These are phyloP conservation scores for Lasiurus cinereus DNA, from an alignment of 2,113 vertebrate genomes.

Conservation along the genomic window DNA sequence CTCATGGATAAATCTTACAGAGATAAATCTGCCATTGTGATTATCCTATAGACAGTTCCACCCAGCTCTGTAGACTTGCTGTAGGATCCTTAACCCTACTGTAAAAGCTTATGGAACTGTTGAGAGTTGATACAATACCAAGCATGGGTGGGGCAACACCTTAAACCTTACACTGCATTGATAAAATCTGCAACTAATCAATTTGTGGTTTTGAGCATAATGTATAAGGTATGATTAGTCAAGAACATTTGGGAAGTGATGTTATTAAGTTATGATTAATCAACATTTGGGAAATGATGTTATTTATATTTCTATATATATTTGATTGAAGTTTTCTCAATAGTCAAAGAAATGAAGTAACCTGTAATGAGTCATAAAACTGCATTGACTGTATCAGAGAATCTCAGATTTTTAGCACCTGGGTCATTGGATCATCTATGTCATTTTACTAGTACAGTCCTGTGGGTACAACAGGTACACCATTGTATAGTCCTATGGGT, in stretches of 20 bases:
- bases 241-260: not conserved
- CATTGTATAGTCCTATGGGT: no score
- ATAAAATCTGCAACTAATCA: not conserved
- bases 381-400: not conserved
- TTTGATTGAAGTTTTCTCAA: not conserved
- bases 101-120: not conserved
- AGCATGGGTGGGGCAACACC: not conserved
- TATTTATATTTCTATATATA: not conserved
- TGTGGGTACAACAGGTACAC: no score
- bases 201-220: not conserved
- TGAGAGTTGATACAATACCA: not conserved
- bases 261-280: not conserved
- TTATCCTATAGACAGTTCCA: not conserved
- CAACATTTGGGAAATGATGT: not conserved
- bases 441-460: not conserved
- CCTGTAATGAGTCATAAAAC: not conserved
- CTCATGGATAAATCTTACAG: not conserved
- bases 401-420: not conserved
- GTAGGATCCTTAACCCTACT: not conserved
- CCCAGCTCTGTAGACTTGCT: not conserved
- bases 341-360: conserved; percentile 47
- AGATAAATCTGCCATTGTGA: not conserved
- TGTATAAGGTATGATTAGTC: not conserved
- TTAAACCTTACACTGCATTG: not conserved
- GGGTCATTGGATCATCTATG: not conserved